Evolutionary conservation across 2,888 invertebrate genomes (phyloP), one percentile per base, ranked within the genome.

Genomic region (Nomada fabriciana): DNA sequence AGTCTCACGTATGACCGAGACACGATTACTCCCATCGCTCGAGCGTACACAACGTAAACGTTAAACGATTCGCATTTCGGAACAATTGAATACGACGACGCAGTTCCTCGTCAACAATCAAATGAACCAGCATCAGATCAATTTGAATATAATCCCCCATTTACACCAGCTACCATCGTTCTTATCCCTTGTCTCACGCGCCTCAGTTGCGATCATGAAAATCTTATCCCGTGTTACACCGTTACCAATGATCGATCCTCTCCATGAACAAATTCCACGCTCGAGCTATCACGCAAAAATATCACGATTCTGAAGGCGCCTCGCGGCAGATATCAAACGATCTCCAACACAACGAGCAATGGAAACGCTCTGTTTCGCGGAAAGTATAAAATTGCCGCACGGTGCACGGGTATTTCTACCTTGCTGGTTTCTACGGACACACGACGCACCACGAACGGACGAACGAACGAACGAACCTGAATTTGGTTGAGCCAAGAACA

Each of bases 401-500:
- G 36, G 18, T 20, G 13, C 36, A 67, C 42, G 7, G 57, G 18
- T 43, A 64, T 29, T 18, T 11, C 29, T 67, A 59, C 67, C 65
- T 57, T 57, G 47, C 47, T 59, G 52, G 71, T 59, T 59, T 29
- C 11, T 15, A 18, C 13, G 20, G 47, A 20, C 20, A 50, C 57
- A 36, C 57, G 67, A 15, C 47, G 47, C 29, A 73, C 71, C 65
- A 55, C 55, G 29, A 29, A 25, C 71, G 78, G 1, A 36, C 29
- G 29, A 29, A 29, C 29, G 29, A 29, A 55, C 55, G 23, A 36
- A 36, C 71, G 78, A 78, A 78, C 60, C 61, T 60, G 36, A 52
- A 71, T 72, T 15, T 55, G 53, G 52, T 25, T 73, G 23, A 47
- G 23, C 67, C 36, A 43, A 68, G 43, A 63, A 67, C 43, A 50